Conservation (phyloP, 2,797 vertebrate species). For the Lemur catta region DNA sequence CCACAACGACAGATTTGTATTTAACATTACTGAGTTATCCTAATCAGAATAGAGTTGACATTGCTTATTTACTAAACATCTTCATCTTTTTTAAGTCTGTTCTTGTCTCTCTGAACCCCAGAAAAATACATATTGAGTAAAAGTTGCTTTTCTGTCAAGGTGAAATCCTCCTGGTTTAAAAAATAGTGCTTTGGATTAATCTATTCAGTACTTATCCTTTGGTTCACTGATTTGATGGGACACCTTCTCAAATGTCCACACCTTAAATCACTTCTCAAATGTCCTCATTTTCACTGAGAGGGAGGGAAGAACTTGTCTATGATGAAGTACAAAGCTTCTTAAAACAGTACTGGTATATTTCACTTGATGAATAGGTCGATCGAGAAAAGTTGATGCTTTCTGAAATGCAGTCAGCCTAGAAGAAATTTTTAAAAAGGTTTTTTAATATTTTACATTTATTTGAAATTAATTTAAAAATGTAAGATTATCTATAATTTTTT, state of each 20-base stretch:
- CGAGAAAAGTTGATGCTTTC: slow-evolving; percentile 79
- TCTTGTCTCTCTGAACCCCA: slow-evolving; percentile 68
- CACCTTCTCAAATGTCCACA: not conserved
- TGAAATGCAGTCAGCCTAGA: slow-evolving; percentile 79
- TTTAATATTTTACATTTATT: slow-evolving; percentile 66
- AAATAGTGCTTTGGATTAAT: slow-evolving; percentile 33
- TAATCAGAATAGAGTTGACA: slow-evolving; percentile 47
- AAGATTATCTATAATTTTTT: not conserved
- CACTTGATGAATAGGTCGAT: slow-evolving; percentile 72
- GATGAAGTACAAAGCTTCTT: slow-evolving; percentile 70
- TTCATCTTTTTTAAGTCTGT: slow-evolving; percentile 69
- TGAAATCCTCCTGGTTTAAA: slow-evolving; percentile 39
- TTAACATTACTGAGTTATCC: slow-evolving; percentile 76
- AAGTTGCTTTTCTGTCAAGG: slow-evolving; percentile 29
- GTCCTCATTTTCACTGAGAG: slow-evolving; percentile 74
- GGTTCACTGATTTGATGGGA: slow-evolving; percentile 66
- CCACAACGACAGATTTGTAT: slow-evolving; percentile 65
- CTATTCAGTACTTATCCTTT: slow-evolving; percentile 66
- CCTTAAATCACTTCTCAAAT: slow-evolving; percentile 62
- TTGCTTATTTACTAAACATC: slow-evolving; percentile 60
- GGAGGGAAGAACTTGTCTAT: slow-evolving; percentile 61
- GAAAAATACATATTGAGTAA: slow-evolving; percentile 54
- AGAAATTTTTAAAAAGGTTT: slow-evolving; percentile 52
- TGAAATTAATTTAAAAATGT: slow-evolving; percentile 46
- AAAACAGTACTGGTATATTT: slow-evolving; percentile 73